Conservation (phyloP, 2,888 invertebrate species). For the Thecophora atra region DNA sequence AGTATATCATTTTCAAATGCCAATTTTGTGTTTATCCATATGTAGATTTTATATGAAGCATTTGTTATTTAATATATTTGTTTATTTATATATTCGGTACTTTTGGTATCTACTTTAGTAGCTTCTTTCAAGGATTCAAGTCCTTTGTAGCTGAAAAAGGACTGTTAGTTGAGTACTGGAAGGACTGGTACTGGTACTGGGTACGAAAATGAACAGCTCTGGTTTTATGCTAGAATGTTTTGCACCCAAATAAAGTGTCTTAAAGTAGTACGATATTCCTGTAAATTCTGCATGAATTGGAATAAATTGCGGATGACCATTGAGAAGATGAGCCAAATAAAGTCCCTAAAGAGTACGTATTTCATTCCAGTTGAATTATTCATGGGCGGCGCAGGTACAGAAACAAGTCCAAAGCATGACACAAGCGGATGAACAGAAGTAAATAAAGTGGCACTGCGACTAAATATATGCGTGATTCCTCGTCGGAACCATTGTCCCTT, state of each 20-base stretch:
- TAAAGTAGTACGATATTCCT: conserved; percentile 16
- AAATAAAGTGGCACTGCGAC: background rate
- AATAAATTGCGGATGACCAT: conserved; percentile 21
- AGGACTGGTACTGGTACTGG: too few relatives aligned
- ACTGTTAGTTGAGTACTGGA: too few relatives aligned
- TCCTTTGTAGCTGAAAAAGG: too few relatives aligned
- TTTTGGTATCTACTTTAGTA: too few relatives aligned
- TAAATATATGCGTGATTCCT: background rate
- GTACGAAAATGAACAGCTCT: too few relatives aligned
- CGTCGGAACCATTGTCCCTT: too few relatives aligned
- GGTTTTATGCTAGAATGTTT: background rate
- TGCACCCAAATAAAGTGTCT: conserved; percentile 16
- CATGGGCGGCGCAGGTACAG: conserved; percentile 6
- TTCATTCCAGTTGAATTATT: conserved; percentile 22
- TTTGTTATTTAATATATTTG: too few relatives aligned
- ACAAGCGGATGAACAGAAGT: background rate
- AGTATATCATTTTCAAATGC: too few relatives aligned
- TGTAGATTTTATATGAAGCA: too few relatives aligned
- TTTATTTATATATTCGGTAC: too few relatives aligned
- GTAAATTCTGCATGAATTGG: conserved; percentile 24
- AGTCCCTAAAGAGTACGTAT: background rate
- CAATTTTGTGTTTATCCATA: too few relatives aligned
- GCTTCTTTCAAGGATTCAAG: too few relatives aligned
- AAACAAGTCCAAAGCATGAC: background rate
- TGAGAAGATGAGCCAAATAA: conserved; percentile 9